Evolutionary conservation across 2,797 vertebrate species (phyloP), one percentile per base, ranked within the genome.

Genomic region (Bryconaethiops microstoma): DNA sequence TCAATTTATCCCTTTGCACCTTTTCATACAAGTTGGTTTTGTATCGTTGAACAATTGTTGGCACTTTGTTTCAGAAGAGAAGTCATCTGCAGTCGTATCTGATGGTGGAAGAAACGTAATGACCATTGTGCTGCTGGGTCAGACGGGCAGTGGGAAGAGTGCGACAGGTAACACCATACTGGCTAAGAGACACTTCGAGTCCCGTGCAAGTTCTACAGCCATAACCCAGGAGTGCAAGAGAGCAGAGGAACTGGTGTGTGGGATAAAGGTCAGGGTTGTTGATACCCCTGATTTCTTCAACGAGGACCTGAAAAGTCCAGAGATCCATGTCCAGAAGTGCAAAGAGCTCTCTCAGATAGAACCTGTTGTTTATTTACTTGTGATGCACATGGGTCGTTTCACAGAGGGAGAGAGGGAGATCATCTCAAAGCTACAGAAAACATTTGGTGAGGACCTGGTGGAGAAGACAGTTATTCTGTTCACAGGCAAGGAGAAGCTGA

Each of bases 201-300:
- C 81, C 9, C 1, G 0, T 9, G 70, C 76, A 52, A 82, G 81
- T 69, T 82, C 81, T n/a, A 2, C 73, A 45, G 52, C 42, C 4
- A 52, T 74, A 12, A 82, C 81, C 2, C 17, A 50, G 19, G 25
- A 50, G 23, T 81, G 83, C 29, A 25, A 81, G 64, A 25, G 5
- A 2, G 69, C 62, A 69, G 45, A 63, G 10, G 79, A 39, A 19
- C 19, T 42, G 7, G 23, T 80, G 10, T 74, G 40, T 25, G 82
- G 73, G 57, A 73, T 74, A n/a, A 81, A 74, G 5, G 60, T 81
- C 50, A 70, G 40, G 7, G 73, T 85, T 29, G 79, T 82, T 13
- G 83, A 85, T 54, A 85, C 73, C 1, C 80, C 77, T 35, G 80
- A 84, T 70, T 79, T 79, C 9, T 85, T 82, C 25, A 29, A 76